Evolutionary conservation across 23 tunicate genomes (phyloP).

Genomic region (Styela plicata): DNA sequence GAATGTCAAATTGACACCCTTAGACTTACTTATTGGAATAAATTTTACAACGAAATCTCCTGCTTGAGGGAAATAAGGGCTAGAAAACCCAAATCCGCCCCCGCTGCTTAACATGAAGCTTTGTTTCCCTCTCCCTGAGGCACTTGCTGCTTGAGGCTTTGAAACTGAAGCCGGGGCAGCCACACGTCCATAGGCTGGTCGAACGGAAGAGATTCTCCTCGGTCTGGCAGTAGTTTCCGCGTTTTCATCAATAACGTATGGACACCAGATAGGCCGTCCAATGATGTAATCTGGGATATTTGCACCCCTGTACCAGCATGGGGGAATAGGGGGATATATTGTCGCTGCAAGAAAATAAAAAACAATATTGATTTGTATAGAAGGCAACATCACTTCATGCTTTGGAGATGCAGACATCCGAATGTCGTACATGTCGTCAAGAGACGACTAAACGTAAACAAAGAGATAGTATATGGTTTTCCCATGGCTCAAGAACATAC

Average conservation of each 20-base stretch:
- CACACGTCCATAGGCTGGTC: not conserved
- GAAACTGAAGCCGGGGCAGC: not conserved
- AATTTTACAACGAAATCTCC: too few relatives aligned
- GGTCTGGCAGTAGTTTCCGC: not conserved
- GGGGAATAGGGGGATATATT: not conserved
- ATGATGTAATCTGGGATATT: not conserved
- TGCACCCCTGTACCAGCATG: conserved; percentile 3
- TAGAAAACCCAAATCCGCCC: not conserved
- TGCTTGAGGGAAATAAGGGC: not conserved
- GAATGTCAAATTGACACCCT: too few relatives aligned
- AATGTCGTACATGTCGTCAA: too few relatives aligned
- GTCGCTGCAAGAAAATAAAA: not conserved
- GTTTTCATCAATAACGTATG: not conserved
- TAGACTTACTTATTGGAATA: too few relatives aligned
- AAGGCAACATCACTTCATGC: too few relatives aligned
- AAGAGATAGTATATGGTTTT: too few relatives aligned
- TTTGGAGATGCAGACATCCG: too few relatives aligned
- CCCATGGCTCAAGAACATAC: too few relatives aligned
- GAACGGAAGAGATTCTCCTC: not conserved
- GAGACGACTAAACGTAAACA: too few relatives aligned
- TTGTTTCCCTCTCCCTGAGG: not conserved
- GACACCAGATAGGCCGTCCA: conserved; percentile 1
- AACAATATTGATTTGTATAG: not conserved
- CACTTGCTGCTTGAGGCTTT: not conserved
- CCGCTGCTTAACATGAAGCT: not conserved